Evolutionary conservation across 2,113 vertebrate species (phyloP).

Genomic region (Macroglossus sobrinus): DNA sequence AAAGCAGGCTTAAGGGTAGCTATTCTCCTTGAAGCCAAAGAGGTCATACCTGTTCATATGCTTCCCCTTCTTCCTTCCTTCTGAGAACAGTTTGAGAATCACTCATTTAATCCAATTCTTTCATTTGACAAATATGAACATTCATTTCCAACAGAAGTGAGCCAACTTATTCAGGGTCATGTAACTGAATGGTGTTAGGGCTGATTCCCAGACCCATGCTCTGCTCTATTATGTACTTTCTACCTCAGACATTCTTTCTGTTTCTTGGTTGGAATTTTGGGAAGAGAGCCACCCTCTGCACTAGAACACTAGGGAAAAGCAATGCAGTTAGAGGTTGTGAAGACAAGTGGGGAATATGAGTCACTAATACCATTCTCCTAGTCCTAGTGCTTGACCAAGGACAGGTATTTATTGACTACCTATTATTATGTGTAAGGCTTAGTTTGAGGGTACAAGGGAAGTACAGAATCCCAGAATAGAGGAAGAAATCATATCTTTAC

Average conservation of each 20-base stretch:
- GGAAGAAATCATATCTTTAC: not conserved
- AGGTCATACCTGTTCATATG: not conserved
- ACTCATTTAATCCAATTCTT: not conserved
- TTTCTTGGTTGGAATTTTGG: not conserved
- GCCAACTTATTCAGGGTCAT: not conserved
- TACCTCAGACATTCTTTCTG: not conserved
- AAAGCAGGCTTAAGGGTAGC: not conserved
- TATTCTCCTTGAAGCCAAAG: not conserved
- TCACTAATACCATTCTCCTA: not conserved
- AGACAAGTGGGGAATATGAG: not conserved
- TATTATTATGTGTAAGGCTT: not conserved
- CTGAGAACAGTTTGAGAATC: not conserved
- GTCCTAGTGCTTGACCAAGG: not conserved
- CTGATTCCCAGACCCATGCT: not conserved
- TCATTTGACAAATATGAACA: not conserved
- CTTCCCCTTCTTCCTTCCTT: not conserved
- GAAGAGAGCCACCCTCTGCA: not conserved
- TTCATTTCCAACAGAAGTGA: not conserved
- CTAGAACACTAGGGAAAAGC: not conserved
- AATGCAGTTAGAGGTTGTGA: not conserved
- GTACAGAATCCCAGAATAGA: not conserved
- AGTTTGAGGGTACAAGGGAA: not conserved
- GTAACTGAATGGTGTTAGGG: not conserved
- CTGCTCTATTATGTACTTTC: not conserved
- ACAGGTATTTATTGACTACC: not conserved